phyloP scores from a whole-genome alignment of 2,113 vertebrate genomes.

The Marmota monax region DNA sequence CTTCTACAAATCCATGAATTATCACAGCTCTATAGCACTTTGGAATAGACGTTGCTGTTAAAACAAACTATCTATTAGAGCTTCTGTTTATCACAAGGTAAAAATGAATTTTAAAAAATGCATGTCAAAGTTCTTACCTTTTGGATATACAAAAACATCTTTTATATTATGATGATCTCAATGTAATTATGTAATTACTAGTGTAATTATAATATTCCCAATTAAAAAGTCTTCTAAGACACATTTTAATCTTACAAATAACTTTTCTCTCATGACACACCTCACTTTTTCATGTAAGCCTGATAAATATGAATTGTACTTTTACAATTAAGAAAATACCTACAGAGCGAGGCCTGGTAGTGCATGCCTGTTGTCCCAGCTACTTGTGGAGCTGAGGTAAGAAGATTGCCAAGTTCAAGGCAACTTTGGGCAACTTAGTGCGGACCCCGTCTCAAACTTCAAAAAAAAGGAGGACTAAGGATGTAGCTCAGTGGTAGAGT shows the following conservation, averaged over 20 bases:
- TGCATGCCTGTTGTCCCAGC: not conserved
- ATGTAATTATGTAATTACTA: not conserved
- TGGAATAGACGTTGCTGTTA: slow-evolving; percentile 95
- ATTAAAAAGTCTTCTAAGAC: not conserved
- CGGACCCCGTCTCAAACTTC: no score
- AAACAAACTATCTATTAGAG: slow-evolving; percentile 64
- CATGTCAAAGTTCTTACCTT: slow-evolving; percentile 3
- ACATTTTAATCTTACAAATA: slow-evolving; percentile 24
- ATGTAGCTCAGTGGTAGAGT: no score
- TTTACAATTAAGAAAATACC: slow-evolving; percentile 50
- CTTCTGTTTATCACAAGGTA: slow-evolving; percentile 33
- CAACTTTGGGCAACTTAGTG: no score
- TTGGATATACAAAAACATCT: slow-evolving; percentile 19
- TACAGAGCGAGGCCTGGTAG: not conserved
- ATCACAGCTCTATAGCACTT: slow-evolving; percentile 95
- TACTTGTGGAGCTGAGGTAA: not conserved
- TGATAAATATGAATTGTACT: slow-evolving; percentile 9
- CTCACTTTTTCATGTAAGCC: slow-evolving; percentile 39
- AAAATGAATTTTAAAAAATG: slow-evolving; percentile 29
- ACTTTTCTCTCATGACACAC: slow-evolving; percentile 20
- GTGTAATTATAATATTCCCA: not conserved
- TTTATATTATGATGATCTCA: slow-evolving; percentile 43
- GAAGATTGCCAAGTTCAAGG: no score
- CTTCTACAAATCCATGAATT: slow-evolving; percentile 99
- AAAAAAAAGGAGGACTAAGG: no score